phyloP scores from a whole-genome alignment of 2,797 vertebrate species.

The Bucorvus abyssinicus region DNA sequence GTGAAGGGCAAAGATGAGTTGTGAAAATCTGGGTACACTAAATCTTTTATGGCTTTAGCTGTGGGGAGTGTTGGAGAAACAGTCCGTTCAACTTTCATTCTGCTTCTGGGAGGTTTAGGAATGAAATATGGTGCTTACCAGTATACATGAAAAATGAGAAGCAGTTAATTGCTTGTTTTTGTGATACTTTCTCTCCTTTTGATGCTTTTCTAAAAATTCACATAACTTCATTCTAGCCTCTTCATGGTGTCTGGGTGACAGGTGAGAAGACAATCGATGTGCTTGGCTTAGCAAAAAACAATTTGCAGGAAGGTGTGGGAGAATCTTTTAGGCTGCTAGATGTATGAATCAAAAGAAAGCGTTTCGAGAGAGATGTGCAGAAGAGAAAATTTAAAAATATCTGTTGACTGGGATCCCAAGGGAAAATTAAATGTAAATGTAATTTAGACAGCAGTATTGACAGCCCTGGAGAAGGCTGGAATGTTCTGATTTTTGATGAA shows the following conservation, averaged over 20 bases:
- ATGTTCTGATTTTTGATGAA: conserved; percentile 48
- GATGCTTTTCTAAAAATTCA: not conserved
- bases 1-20: not conserved
- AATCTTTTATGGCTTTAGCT: not conserved
- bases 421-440: conserved; percentile 47
- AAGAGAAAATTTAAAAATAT: conserved; percentile 37
- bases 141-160: not conserved
- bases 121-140: not conserved
- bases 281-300: not conserved
- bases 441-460: conserved; percentile 35
- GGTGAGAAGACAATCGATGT: not conserved
- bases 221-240: not conserved
- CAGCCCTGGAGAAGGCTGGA: conserved; percentile 31
- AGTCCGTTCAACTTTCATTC: not conserved
- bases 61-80: not conserved
- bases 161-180: not conserved
- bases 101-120: not conserved
- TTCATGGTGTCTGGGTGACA: not conserved
- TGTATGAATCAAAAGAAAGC: conserved; percentile 22
- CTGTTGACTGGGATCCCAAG: conserved; percentile 43
- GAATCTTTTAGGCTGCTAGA: not conserved
- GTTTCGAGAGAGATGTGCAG: not conserved
- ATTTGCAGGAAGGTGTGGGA: not conserved
- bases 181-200: not conserved
- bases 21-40: not conserved